These are phyloP conservation scores for Neotragus pygmaeus DNA, from an alignment of 2,113 vertebrate species.

Conservation along the genomic window DNA sequence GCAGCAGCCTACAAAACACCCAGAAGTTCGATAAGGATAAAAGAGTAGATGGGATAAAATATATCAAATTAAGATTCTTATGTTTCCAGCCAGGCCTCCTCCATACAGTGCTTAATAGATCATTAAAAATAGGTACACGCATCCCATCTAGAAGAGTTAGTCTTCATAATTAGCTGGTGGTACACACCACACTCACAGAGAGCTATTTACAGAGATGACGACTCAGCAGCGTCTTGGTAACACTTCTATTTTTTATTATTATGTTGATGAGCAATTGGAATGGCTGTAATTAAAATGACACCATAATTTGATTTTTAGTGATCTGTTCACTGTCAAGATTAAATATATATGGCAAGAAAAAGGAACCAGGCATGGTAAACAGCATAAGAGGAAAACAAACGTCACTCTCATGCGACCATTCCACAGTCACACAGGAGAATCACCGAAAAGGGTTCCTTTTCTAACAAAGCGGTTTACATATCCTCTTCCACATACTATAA, in stretches of 20 bases:
- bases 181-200: background rate
- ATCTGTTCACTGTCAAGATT: slow-evolving; percentile 28
- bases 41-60: background rate
- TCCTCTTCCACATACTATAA: background rate
- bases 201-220: slow-evolving; percentile 14
- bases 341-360: slow-evolving; percentile 18
- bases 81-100: background rate
- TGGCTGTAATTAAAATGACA: slow-evolving; percentile 47
- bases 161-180: background rate
- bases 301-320: slow-evolving; percentile 46
- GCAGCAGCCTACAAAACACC: background rate
- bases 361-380: background rate
- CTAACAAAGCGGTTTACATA: background rate
- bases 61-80: background rate
- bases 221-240: background rate
- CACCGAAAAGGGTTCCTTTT: background rate
- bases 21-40: background rate
- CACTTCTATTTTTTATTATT: slow-evolving; percentile 56
- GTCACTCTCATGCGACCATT: background rate
- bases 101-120: background rate
- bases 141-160: background rate
- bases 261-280: slow-evolving; percentile 51
- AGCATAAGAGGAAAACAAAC: background rate
- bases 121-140: background rate
- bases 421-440: background rate